Evolutionary conservation across 2,888 invertebrate genomes (phyloP).

Genomic region (Steinernema hermaphroditum): DNA sequence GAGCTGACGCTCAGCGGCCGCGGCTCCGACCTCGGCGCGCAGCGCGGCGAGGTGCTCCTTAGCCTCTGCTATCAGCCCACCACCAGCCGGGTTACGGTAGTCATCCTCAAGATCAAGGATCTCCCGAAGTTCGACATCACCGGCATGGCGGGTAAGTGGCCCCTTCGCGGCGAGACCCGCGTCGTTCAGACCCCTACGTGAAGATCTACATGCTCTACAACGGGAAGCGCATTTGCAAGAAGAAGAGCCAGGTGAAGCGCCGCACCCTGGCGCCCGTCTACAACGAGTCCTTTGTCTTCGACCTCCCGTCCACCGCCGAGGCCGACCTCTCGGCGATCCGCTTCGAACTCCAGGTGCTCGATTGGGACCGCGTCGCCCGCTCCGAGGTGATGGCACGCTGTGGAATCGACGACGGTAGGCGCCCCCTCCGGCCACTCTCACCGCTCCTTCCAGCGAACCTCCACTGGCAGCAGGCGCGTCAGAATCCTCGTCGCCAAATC

Average conservation of each 20-base stretch:
- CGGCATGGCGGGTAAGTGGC: slow-evolving; percentile 48
- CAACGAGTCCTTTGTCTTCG: slow-evolving; percentile 86
- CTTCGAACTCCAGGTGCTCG: slow-evolving; percentile 84
- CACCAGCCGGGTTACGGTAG: slow-evolving; percentile 89
- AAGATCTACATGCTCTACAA: slow-evolving; percentile 95
- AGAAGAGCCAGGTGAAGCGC: slow-evolving; percentile 98
- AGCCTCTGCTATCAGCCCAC: slow-evolving; percentile 98
- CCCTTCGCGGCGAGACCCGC: neutral
- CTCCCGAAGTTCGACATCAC: slow-evolving; percentile 87
- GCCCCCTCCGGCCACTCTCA: slow-evolving; percentile 66
- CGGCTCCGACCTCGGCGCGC: slow-evolving; percentile 67
- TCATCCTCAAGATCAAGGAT: slow-evolving; percentile 93
- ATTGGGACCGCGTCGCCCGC: slow-evolving; percentile 97
- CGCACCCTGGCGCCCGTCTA: slow-evolving; percentile 95
- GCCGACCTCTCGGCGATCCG: slow-evolving; percentile 71
- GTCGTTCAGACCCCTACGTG: slow-evolving; percentile 81
- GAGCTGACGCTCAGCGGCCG: slow-evolving; percentile 55
- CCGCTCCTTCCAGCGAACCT: slow-evolving; percentile 71
- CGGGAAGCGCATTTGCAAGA: slow-evolving; percentile 95
- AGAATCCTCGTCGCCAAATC: slow-evolving; percentile 93
- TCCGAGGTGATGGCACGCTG: slow-evolving; percentile 96
- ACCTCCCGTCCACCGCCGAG: slow-evolving; percentile 37
- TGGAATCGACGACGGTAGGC: slow-evolving; percentile 78
- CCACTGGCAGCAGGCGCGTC: slow-evolving; percentile 94
- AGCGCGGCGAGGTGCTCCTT: slow-evolving; percentile 89